Percentiles rank a stretch among this genome's conserved stretches.
Evolutionary conservation across 2,888 invertebrate species (phyloP).

Genomic region (Pollenia griseotomentosa): DNA sequence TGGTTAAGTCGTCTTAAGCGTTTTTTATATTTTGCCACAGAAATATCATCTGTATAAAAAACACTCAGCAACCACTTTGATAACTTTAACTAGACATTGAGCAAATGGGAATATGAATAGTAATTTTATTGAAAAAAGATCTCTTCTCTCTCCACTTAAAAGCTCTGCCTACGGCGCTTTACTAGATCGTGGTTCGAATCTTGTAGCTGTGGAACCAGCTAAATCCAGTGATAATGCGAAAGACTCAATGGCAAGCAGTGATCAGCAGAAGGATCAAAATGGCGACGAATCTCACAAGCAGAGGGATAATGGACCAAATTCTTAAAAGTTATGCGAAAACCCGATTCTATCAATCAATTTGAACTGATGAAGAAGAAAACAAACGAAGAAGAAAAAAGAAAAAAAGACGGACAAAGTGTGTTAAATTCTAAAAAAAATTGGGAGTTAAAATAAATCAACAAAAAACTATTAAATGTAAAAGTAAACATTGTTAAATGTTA

Average conservation of each 20-base stretch:
- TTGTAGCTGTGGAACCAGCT: conserved; percentile 76
- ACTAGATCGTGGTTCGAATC: conserved; percentile 82
- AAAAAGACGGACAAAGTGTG: conserved; percentile 20
- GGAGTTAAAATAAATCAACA: neutral
- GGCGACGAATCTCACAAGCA: conserved; percentile 51
- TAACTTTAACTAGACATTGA: no score
- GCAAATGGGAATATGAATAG: conserved; percentile 40
- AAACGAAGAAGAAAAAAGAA: neutral
- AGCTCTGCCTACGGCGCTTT: conserved; percentile 84
- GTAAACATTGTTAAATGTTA: no score
- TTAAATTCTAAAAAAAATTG: conserved; percentile 43
- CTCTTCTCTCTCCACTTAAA: conserved; percentile 83
- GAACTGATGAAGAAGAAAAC: neutral
- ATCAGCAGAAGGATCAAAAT: conserved; percentile 36
- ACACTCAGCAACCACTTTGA: neutral
- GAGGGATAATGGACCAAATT: conserved; percentile 57
- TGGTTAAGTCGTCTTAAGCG: no score
- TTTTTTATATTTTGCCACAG: no score
- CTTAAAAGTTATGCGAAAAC: conserved; percentile 35
- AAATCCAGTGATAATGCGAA: conserved; percentile 74
- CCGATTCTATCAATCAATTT: conserved; percentile 2
- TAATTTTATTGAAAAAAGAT: conserved; percentile 82
- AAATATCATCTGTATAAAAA: no score
- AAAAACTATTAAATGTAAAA: no score
- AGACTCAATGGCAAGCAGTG: conserved; percentile 47